Conservation (phyloP, 2,113 vertebrate genomes). For the Butorides virescens region DNA sequence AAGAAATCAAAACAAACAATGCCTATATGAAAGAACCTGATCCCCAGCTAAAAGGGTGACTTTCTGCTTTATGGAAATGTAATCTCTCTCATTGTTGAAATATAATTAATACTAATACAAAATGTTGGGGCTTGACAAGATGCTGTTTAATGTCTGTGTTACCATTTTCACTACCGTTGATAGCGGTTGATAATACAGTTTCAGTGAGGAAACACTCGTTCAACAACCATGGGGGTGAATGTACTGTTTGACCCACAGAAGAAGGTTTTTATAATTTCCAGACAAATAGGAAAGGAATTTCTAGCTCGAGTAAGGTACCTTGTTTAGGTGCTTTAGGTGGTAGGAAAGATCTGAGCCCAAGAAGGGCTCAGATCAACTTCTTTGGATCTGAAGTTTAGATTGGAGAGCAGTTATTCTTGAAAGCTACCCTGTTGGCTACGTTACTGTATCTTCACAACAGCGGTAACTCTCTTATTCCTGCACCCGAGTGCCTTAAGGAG, state of each 20-base stretch:
- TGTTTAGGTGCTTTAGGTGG: neutral
- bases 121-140: neutral
- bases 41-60: neutral
- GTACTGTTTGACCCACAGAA: neutral
- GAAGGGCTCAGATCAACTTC: neutral
- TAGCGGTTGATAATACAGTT: neutral
- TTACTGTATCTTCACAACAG: neutral
- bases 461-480: neutral
- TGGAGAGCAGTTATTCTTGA: neutral
- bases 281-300: neutral
- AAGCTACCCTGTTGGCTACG: neutral
- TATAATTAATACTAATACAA: neutral
- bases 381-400: neutral
- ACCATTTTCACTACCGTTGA: neutral
- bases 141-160: neutral
- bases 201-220: neutral
- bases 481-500: neutral
- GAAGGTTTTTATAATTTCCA: neutral
- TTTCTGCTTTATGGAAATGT: neutral
- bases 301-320: neutral
- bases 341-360: neutral
- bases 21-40: neutral
- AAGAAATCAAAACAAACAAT: neutral
- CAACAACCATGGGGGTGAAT: neutral
- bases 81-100: neutral